Evolutionary conservation across 2,797 vertebrate genomes (phyloP).

Genomic region (Discoglossus pictus): DNA sequence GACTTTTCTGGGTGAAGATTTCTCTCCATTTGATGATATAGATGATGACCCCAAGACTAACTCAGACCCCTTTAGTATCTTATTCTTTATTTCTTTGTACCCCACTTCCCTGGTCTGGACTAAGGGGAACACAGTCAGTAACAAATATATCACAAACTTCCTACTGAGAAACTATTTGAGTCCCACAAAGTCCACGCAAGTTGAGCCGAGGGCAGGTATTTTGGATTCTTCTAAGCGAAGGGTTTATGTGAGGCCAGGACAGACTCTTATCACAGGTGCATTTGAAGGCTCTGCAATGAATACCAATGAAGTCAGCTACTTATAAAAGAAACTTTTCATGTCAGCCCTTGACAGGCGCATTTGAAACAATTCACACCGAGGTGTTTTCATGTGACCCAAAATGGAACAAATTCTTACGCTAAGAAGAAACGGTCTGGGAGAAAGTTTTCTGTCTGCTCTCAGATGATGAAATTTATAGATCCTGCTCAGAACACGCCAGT

Average conservation of each 20-base stretch:
- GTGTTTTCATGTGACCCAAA: slow-evolving; percentile 30
- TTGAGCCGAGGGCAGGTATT: not conserved
- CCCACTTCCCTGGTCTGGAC: too few species aligned
- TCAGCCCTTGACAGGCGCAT: slow-evolving; percentile 5
- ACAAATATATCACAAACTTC: too few species aligned
- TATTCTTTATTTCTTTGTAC: too few species aligned
- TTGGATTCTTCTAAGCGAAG: not conserved
- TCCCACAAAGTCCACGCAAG: too few species aligned
- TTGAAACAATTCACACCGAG: slow-evolving; percentile 13
- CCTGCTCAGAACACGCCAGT: not conserved
- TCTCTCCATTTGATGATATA: too few species aligned
- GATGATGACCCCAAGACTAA: too few species aligned
- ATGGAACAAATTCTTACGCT: slow-evolving; percentile 14
- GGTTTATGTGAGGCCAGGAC: slow-evolving; percentile 13
- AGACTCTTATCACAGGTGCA: not conserved
- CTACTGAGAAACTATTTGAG: not conserved
- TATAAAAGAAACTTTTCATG: slow-evolving; percentile 37
- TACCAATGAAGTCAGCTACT: not conserved
- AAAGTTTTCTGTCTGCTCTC: slow-evolving; percentile 24
- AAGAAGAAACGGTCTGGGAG: slow-evolving; percentile 7
- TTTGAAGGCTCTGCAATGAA: not conserved
- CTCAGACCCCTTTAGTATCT: too few species aligned
- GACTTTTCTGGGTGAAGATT: too few species aligned
- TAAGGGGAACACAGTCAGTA: too few species aligned
- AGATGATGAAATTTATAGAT: slow-evolving; percentile 35